These are phyloP conservation scores for Nomada flava DNA, from an alignment of 2,888 invertebrate species.

Conservation along the genomic window DNA sequence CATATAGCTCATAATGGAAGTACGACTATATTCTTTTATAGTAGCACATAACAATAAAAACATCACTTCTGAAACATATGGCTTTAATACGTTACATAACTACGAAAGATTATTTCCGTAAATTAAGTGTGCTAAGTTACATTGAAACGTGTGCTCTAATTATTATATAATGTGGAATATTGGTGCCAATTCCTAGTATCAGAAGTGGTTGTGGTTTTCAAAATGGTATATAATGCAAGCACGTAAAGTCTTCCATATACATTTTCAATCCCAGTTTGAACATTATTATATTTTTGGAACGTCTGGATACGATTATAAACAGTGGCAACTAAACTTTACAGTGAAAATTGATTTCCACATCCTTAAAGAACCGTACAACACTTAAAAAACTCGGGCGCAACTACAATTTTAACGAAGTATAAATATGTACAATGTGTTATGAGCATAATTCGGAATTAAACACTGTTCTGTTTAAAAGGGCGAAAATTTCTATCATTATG, in stretches of 20 bases:
- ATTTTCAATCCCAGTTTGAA: background rate
- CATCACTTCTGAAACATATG: background rate
- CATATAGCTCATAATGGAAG: no score
- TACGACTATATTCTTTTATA: no score
- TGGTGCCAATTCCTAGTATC: background rate
- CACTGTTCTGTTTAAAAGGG: background rate
- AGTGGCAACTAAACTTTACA: background rate
- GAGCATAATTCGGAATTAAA: constrained; percentile 1
- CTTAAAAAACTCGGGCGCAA: no score
- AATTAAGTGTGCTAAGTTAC: background rate
- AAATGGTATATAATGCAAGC: background rate
- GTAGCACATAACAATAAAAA: background rate
- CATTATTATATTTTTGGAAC: background rate
- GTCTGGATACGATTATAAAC: background rate
- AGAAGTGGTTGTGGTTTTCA: background rate
- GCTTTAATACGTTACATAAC: background rate
- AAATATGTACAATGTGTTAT: background rate
- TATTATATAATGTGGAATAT: constrained; percentile 10
- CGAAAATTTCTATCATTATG: constrained; percentile 2
- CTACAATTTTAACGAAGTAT: background rate
- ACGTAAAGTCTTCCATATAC: background rate
- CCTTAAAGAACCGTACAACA: no score
- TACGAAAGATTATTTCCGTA: background rate
- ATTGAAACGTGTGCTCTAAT: background rate
- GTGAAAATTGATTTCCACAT: background rate